phyloP scores from a whole-genome alignment of 2,888 invertebrate genomes.

The Brachynemurus nebulosus region DNA sequence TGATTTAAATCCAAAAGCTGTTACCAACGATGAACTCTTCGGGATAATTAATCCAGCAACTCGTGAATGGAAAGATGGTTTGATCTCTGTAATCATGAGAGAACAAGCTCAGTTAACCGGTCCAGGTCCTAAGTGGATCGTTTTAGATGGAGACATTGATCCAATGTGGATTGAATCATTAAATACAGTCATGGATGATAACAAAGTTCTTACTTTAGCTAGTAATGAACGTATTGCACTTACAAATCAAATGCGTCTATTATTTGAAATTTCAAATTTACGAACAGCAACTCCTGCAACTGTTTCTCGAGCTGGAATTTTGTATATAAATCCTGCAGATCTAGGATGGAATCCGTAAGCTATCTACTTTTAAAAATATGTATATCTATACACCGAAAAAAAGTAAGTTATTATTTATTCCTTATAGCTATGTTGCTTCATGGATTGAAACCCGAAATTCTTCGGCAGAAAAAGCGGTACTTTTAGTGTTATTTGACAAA shows the following conservation, averaged over 20 bases:
- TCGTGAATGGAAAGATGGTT: constrained; percentile 84
- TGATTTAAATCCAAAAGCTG: constrained; percentile 92
- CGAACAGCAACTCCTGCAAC: constrained; percentile 91
- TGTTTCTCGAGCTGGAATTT: constrained; percentile 85
- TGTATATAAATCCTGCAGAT: constrained; percentile 88
- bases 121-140: constrained; percentile 85
- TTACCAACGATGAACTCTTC: constrained; percentile 89
- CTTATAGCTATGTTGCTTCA: constrained; percentile 63
- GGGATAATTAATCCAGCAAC: constrained; percentile 89
- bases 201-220: constrained; percentile 82
- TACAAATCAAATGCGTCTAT: constrained; percentile 72
- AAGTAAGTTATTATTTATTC: constrained; percentile 3
- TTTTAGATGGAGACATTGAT: constrained; percentile 91
- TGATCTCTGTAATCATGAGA: constrained; percentile 85
- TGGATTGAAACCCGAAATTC: constrained; percentile 71
- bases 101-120: constrained; percentile 83
- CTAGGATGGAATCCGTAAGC: constrained; percentile 88
- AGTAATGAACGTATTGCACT: constrained; percentile 90
- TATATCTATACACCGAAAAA: neutral
- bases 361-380: constrained; percentile 7
- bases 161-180: constrained; percentile 98
- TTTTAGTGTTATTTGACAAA: constrained; percentile 83
- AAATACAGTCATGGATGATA: constrained; percentile 95
- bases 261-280: constrained; percentile 88
- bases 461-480: constrained; percentile 59